These are phyloP conservation scores for Sitobion miscanthi DNA, from an alignment of 1,140 invertebrate genomes.

Conservation along the genomic window DNA sequence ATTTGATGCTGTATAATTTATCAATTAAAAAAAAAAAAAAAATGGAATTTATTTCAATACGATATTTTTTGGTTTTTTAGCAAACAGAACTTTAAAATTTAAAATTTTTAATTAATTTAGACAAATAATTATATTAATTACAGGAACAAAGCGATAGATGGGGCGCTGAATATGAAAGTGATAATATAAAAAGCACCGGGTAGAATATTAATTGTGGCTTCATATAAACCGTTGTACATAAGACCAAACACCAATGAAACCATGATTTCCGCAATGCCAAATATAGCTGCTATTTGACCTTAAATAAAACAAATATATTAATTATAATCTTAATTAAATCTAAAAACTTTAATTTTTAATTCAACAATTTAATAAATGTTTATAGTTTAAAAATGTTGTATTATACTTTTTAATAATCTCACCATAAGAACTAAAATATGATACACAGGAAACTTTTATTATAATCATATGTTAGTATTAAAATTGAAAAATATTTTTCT, in stretches of 20 bases:
- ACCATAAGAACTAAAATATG: not conserved
- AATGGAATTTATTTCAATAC: too few species aligned
- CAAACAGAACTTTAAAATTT: not conserved
- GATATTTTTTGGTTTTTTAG: not conserved
- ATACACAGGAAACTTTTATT: not conserved
- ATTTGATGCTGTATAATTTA: too few species aligned
- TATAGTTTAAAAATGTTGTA: not conserved
- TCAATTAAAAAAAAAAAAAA: not conserved
- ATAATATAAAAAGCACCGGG: not conserved
- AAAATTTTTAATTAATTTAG: not conserved
- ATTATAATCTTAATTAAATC: not conserved
- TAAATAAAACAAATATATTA: not conserved
- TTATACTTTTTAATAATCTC: not conserved
- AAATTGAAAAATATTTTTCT: not conserved
- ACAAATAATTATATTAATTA: not conserved
- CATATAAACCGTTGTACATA: slow-evolving; percentile 1
- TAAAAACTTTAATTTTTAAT: not conserved
- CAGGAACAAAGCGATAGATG: not conserved
- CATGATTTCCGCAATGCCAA: not conserved
- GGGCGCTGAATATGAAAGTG: not conserved
- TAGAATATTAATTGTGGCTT: not conserved
- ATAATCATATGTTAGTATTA: not conserved
- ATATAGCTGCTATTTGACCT: slow-evolving; percentile 26
- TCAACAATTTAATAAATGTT: not conserved
- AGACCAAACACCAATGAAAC: slow-evolving; percentile 7